Conservation (phyloP, 2,113 vertebrate species). For the Galemys pyrenaicus region DNA sequence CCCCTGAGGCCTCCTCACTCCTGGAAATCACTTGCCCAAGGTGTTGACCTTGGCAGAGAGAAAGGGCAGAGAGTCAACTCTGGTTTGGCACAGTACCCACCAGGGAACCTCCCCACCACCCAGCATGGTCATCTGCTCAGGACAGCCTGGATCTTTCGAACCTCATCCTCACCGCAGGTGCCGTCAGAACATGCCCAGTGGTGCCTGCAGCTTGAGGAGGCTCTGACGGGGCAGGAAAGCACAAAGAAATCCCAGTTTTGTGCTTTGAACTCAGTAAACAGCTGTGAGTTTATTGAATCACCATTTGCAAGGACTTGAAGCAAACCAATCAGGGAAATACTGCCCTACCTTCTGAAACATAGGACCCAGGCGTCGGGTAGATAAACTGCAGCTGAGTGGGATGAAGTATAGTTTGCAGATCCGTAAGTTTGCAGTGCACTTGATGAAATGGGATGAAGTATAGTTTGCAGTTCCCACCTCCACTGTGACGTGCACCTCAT, state of each 20-base stretch:
- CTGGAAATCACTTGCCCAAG: constrained; percentile 33
- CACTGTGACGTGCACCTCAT: background rate
- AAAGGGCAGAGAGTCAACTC: constrained; percentile 56
- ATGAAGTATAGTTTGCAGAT: background rate
- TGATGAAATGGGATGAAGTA: background rate
- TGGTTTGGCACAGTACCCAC: background rate
- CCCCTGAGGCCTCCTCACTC: background rate
- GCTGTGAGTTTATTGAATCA: background rate
- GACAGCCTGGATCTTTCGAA: background rate
- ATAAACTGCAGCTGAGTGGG: background rate
- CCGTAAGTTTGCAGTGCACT: no score
- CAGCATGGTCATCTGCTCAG: background rate
- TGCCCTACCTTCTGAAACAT: no score
- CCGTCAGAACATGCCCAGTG: background rate
- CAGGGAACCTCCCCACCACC: background rate
- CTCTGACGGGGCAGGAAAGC: background rate
- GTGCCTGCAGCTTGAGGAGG: background rate
- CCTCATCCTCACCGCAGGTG: background rate
- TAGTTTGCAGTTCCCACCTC: background rate
- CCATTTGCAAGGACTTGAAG: background rate
- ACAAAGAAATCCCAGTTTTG: background rate
- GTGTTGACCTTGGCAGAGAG: constrained; percentile 66
- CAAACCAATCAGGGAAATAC: background rate
- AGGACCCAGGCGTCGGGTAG: rapidly evolving
- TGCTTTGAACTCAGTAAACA: background rate